Conservation (phyloP, 2,888 invertebrate genomes). For the Pristionchus arcanus region DNA sequence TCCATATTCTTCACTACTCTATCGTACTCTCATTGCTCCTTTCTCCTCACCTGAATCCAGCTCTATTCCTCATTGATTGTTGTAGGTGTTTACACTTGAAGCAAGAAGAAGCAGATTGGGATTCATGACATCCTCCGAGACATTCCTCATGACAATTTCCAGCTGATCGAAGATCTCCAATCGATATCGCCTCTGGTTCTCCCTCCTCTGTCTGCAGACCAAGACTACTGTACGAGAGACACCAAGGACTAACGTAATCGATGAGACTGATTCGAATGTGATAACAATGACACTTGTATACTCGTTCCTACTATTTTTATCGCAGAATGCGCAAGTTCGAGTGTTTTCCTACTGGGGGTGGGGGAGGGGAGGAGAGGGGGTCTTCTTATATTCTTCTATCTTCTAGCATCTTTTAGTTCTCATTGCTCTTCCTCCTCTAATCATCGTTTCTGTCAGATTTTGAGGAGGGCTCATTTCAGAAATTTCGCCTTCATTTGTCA, state of each 20-base stretch:
- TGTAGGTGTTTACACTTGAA: slow-evolving; percentile 77
- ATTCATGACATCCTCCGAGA: slow-evolving; percentile 73
- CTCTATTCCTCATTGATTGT: slow-evolving; percentile 74
- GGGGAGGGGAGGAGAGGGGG: too few species aligned
- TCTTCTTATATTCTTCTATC: background rate
- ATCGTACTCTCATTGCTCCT: background rate
- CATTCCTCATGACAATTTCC: slow-evolving; percentile 76
- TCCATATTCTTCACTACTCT: background rate
- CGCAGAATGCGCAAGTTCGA: background rate
- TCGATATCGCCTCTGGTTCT: slow-evolving; percentile 59
- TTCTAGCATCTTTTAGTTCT: slow-evolving; percentile 7
- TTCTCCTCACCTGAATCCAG: slow-evolving; percentile 74
- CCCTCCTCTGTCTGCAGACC: slow-evolving; percentile 60
- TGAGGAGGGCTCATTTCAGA: background rate
- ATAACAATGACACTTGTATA: background rate
- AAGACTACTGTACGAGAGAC: background rate
- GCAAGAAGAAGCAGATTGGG: slow-evolving; percentile 73
- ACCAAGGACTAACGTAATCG: background rate
- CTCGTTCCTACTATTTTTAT: slow-evolving; percentile 22
- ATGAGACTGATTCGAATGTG: background rate
- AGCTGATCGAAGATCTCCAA: slow-evolving; percentile 74
- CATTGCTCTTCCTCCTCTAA: slow-evolving; percentile 23
- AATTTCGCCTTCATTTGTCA: background rate
- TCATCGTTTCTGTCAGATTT: background rate
- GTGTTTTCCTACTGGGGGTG: background rate